These are phyloP conservation scores for Kryphioiulus occultus DNA, from an alignment of 2,888 invertebrate genomes.

Conservation along the genomic window DNA sequence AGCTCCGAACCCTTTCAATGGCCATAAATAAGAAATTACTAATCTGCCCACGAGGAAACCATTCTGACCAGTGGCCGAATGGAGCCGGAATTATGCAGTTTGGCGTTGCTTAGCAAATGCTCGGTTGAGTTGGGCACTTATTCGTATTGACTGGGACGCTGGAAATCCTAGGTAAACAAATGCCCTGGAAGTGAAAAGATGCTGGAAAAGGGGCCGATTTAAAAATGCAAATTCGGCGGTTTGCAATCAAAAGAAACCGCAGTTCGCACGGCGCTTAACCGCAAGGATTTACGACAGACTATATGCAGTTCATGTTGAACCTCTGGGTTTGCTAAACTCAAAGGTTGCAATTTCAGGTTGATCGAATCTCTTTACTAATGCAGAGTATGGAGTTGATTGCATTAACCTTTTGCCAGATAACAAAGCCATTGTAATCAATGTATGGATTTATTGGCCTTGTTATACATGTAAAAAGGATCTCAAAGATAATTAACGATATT, in stretches of 20 bases:
- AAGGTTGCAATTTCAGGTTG: too few species aligned
- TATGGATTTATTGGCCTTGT: too few species aligned
- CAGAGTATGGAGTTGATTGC: too few species aligned
- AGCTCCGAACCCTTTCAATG: background rate
- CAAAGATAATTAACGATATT: too few species aligned
- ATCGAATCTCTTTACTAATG: too few species aligned
- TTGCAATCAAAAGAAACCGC: background rate
- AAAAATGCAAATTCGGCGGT: background rate
- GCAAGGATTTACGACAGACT: background rate
- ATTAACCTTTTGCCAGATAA: too few species aligned
- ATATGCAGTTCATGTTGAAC: too few species aligned
- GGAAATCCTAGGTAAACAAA: background rate
- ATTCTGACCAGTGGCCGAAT: background rate
- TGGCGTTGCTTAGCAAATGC: background rate
- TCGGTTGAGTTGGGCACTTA: background rate
- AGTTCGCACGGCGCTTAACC: background rate
- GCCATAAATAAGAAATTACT: conserved; percentile 5
- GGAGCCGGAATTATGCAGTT: background rate
- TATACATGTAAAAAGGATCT: too few species aligned
- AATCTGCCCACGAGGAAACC: background rate
- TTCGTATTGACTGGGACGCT: background rate
- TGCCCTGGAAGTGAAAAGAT: background rate
- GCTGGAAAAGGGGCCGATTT: background rate
- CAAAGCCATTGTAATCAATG: too few species aligned
- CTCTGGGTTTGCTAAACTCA: too few species aligned